These are phyloP conservation scores for Diarsia rubi DNA, from an alignment of 2,888 invertebrate genomes.

Conservation along the genomic window DNA sequence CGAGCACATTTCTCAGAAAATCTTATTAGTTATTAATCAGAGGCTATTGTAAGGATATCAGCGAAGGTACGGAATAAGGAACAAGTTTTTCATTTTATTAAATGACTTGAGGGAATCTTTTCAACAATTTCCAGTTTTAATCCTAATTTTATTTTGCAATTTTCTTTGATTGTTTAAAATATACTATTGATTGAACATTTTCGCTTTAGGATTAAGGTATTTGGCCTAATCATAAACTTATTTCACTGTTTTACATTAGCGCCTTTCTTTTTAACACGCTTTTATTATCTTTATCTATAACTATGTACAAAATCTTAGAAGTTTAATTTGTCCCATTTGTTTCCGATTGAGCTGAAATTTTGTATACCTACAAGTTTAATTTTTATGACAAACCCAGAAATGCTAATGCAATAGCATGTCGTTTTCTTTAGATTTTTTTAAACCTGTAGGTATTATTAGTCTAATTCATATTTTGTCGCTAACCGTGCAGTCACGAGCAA, in stretches of 20 bases:
- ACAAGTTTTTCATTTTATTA: constrained; percentile 40
- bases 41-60: constrained; percentile 47
- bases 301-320: not conserved
- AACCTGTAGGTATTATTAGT: no score
- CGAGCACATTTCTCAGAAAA: constrained; percentile 36
- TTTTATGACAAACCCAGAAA: not conserved
- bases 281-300: no score
- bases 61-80: constrained; percentile 38
- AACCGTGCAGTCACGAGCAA: no score
- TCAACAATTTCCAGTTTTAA: constrained; percentile 26
- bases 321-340: not conserved
- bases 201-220: constrained; percentile 2
- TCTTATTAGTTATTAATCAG: constrained; percentile 56
- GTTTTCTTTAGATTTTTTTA: no score
- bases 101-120: constrained; percentile 33
- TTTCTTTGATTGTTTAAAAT: constrained; percentile 23
- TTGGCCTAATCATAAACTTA: not conserved
- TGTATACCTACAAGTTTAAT: not conserved
- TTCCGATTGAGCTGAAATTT: not conserved
- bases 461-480: no score
- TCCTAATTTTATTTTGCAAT: constrained; percentile 28
- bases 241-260: not conserved
- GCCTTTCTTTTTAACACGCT: not conserved
- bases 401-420: no score
- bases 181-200: constrained; percentile 17